Conservation (phyloP, 2,797 vertebrate species). For the Leucoraja ocellata region DNA sequence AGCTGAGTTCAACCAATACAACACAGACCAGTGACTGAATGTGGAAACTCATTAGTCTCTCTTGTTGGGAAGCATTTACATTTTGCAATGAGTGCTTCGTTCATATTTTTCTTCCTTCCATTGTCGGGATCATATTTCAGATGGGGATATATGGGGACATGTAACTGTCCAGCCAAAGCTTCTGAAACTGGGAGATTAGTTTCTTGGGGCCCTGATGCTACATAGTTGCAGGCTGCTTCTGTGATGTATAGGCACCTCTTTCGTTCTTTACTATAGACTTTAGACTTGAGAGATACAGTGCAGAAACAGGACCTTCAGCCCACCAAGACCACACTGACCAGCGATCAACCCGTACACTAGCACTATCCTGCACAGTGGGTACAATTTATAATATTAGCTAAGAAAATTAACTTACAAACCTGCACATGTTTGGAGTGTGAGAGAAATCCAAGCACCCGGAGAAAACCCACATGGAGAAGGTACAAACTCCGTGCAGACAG, state of each 20-base stretch:
- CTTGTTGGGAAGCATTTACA: conserved; percentile 8
- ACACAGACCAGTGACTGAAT: not conserved
- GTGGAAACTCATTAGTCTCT: not conserved
- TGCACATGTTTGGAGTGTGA: no score
- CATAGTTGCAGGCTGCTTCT: not conserved
- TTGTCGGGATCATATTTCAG: not conserved
- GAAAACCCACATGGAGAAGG: no score
- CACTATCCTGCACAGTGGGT: no score
- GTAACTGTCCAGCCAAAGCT: not conserved
- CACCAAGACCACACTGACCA: no score
- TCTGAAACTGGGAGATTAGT: not conserved
- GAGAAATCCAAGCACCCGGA: no score
- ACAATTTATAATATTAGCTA: no score
- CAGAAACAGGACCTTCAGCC: no score
- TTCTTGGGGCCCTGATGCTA: not conserved
- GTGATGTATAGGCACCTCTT: not conserved
- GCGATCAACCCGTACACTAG: no score
- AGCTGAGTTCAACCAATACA: not conserved
- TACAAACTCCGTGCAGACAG: no score
- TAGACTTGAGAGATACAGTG: no score
- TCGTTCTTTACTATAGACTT: not conserved
- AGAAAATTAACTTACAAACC: no score
- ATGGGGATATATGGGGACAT: not conserved
- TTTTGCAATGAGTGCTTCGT: not conserved
- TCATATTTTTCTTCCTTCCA: not conserved